phyloP scores from a whole-genome alignment of 2,888 invertebrate species.

The Drosophila multiciliata region DNA sequence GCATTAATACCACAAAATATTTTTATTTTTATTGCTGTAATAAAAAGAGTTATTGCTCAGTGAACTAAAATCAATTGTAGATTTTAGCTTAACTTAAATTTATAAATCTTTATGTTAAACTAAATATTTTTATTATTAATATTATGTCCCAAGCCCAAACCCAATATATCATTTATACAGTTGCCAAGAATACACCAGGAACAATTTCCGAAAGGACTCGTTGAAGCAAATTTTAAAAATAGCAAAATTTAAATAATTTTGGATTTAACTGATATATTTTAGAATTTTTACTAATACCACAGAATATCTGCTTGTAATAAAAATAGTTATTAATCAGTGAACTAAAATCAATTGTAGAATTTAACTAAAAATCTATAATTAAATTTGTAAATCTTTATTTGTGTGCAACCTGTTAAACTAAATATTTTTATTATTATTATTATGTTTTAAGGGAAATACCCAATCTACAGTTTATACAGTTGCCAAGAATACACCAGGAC shows the following conservation, averaged over 20 bases:
- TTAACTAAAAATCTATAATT: neutral
- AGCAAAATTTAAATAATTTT: too few relatives aligned
- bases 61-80: neutral
- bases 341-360: neutral
- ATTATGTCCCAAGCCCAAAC: too few relatives aligned
- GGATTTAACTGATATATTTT: too few relatives aligned
- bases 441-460: neutral
- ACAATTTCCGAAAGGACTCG: neutral
- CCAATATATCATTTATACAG: too few relatives aligned
- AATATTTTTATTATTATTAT: neutral
- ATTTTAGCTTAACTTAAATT: neutral
- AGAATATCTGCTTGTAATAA: neutral
- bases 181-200: conserved; percentile 1
- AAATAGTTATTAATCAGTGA: neutral
- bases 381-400: neutral
- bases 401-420: neutral
- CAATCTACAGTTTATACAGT: neutral
- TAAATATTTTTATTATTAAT: neutral
- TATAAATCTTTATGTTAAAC: neutral
- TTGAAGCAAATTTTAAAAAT: too few relatives aligned
- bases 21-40: neutral
- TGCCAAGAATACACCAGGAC: conserved; percentile 3
- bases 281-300: too few relatives aligned
- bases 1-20: neutral
- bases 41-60: neutral